Base-by-base conservation (phyloP, 2,113 vertebrate species). In the Rhynchomys soricoides region DNA sequence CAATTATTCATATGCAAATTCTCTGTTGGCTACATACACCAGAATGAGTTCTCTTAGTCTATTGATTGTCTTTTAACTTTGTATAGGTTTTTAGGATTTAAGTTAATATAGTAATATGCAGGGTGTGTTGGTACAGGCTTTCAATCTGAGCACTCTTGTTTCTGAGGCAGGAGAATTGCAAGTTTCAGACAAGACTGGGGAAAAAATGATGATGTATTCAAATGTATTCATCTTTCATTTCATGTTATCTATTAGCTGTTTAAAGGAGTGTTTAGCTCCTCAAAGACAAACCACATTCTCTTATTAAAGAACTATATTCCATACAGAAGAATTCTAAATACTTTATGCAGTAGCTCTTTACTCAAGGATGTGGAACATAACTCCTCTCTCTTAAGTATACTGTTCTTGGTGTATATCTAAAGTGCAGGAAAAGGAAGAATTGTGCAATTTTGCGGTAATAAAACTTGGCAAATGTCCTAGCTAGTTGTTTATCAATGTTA, bases 1-100 rank as follows among this genome's bases (percentile, higher is more conserved):
- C 64, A 75, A 74, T 91, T 92, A 50, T 87, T 92, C 68, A 2
- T 16, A 50, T 71, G 73, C 45, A 92, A 89, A 92, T 82, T 86
- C 37, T 86, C 64, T 81, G 29, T n/a, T 82, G 71, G 5, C 15
- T 66, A 48, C 24, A 71, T 17, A n/a, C 17, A 43, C 12, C 71
- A 34, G 29, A 91, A 96, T 93, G 52, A 43, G 26, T 22, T 75
- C 55, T 64, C 13, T 71, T 48, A 26, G 31, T 57, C 52, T 50
- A 64, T 15, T 15, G 7, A 29, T 77, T 75, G 31, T 62, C 77
- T 74, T 86, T 89, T 85, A 74, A 85, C 26, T 85, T 85, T 48
- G 7, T 45, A 57, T 59, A 82, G 15, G 26, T 48, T 22, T 24
- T 50, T 50, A 29, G 55, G n/a, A 55, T 55, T 40, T 77, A 86